These are phyloP conservation scores for Myotis myotis DNA, from an alignment of 2,797 vertebrate genomes.

Conservation along the genomic window DNA sequence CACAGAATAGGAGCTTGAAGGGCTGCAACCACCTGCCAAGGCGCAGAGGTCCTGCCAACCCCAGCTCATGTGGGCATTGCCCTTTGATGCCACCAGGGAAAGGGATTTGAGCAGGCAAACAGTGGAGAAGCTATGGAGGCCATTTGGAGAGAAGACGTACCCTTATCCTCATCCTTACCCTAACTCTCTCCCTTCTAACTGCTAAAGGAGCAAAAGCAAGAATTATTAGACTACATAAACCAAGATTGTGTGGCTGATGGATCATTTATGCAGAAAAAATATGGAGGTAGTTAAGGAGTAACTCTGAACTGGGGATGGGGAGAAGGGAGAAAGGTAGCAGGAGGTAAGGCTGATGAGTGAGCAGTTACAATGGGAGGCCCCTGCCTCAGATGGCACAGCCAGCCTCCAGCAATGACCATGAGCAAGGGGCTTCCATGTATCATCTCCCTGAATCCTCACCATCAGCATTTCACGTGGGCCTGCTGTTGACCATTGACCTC, in stretches of 20 bases:
- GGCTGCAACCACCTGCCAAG: constrained; percentile 54
- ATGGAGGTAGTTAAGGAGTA: background rate
- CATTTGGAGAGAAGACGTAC: background rate
- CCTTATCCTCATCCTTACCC: background rate
- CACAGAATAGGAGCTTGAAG: constrained; percentile 63
- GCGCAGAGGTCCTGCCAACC: constrained; percentile 61
- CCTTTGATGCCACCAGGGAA: constrained; percentile 68
- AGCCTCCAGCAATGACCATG: fast-evolving
- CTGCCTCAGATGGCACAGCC: fast-evolving
- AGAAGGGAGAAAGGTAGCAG: background rate
- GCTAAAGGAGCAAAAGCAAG: background rate
- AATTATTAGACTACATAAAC: background rate
- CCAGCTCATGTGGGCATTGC: constrained; percentile 50
- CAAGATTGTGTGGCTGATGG: background rate
- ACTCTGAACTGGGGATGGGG: background rate
- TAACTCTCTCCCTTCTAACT: background rate
- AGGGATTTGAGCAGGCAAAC: constrained; percentile 41
- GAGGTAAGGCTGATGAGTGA: background rate
- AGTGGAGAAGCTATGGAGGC: constrained; percentile 31
- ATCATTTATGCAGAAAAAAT: background rate
- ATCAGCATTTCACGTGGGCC: background rate
- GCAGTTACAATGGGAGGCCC: fast-evolving
- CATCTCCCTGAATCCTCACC: background rate
- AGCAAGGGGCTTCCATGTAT: background rate
- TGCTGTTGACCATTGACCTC: too few relatives aligned